Percentiles rank a stretch among this genome's conserved stretches.
phyloP scores from a whole-genome alignment of 2,888 invertebrate genomes.

The Stenotaenia linearis region DNA sequence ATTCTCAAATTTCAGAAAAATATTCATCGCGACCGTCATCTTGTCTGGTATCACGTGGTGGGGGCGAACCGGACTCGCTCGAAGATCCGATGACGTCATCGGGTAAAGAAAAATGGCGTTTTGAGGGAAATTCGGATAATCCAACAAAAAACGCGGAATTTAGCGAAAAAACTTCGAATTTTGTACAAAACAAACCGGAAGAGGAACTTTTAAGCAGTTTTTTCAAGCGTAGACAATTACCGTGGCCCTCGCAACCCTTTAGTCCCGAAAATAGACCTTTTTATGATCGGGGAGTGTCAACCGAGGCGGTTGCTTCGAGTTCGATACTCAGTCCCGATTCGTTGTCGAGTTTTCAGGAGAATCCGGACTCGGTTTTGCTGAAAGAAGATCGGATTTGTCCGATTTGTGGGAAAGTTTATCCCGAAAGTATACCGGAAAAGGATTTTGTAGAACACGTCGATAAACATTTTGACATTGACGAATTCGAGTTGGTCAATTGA shows the following conservation, averaged over 20 bases:
- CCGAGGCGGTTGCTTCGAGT: neutral
- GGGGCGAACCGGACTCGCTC: neutral
- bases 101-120: neutral
- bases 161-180: too few relatives aligned
- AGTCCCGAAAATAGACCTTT: neutral
- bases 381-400: slow-evolving; percentile 36
- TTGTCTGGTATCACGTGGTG: neutral
- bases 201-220: neutral
- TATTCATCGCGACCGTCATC: neutral
- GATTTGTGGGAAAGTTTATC: slow-evolving; percentile 33
- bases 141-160: neutral
- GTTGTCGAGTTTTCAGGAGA: neutral
- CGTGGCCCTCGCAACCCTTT: neutral
- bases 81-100: neutral
- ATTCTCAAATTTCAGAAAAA: neutral
- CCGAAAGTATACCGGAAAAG: slow-evolving; percentile 30
- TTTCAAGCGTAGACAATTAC: neutral
- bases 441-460: slow-evolving; percentile 35
- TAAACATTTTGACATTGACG: slow-evolving; percentile 33
- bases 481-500: slow-evolving; percentile 35
- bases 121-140: neutral
- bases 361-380: neutral
- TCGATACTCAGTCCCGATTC: neutral
- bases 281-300: neutral
- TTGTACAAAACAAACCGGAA: neutral